Evolutionary conservation across 2,888 invertebrate genomes (phyloP).

Genomic region (Dynastes hyllus): DNA sequence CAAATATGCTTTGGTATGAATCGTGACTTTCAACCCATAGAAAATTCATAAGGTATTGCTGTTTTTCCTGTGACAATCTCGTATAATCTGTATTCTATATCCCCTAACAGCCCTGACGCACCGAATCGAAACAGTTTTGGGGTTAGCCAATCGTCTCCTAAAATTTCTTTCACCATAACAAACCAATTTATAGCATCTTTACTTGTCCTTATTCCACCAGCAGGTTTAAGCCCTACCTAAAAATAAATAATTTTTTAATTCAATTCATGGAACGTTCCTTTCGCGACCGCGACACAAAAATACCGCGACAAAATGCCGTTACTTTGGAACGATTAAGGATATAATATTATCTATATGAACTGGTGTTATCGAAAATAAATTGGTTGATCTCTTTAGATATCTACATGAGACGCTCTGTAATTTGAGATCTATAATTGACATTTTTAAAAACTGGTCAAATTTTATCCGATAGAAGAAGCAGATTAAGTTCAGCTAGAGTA

Average conservation of each 20-base stretch:
- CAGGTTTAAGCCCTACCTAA: constrained; percentile 97
- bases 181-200: constrained; percentile 92
- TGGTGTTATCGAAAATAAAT: no score
- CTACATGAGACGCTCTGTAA: no score
- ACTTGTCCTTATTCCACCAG: constrained; percentile 93
- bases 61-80: constrained; percentile 67
- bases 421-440: no score
- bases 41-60: constrained; percentile 65
- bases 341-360: no score
- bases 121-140: constrained; percentile 92
- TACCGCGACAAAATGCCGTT: no score
- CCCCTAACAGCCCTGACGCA: constrained; percentile 91
- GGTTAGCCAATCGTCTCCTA: constrained; percentile 91
- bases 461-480: no score
- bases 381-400: no score
- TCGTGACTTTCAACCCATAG: constrained; percentile 62
- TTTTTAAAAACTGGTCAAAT: no score
- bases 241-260: constrained; percentile 51
- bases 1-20: background rate
- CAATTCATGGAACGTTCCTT: no score
- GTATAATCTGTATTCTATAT: constrained; percentile 78
- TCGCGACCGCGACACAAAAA: no score
- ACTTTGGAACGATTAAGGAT: no score
- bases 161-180: constrained; percentile 84
- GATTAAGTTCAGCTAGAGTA: no score